Base-by-base conservation (phyloP, 2,888 invertebrate species). In the Stratiomys singularior region DNA sequence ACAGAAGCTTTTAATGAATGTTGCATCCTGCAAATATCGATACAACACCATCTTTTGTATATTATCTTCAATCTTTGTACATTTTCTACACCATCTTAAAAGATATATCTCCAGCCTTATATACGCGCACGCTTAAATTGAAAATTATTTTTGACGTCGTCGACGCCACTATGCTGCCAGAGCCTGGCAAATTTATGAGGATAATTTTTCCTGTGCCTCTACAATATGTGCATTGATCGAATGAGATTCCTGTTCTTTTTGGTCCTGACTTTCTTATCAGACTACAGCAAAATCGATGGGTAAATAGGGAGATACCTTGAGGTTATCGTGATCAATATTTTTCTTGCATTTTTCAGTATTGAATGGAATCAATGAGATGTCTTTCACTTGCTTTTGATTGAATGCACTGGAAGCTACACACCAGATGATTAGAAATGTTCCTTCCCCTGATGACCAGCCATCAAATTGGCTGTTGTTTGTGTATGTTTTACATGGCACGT, bases 191-290 rank as follows among this genome's bases (percentile, higher is more conserved):
- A 78, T 78, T 78, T 77, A 78, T 78, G 77, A 77, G 72, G 72
- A 77, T 78, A 78, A 78, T 78, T 77, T 77, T 78, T 78, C 77
- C 76, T 72, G 67, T 78, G 78, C 78, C 77, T 72, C 27, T 63
- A 74, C 78, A 78, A 78, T 78, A 77, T 78, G 78, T 78, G 78
- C 78, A 64, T 76, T 78, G 77, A 78, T 72, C 71, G 66, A 72
- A 71, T 37, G 66, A 69, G 37, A 30, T 44, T 25, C 44, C 37
- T 66, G 18, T 66, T 66, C 44, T 18, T 5, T 60, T 13, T 37
- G 5, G 3, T 37, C 9, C 9, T 9, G 3, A 9, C 37, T 37
- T 5, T 37, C 21, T 58, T 11, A 21, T 23, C 28, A 52, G 52
- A n/a, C 52, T 52, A 52, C 15, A 52, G 52, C 15, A 9, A 52